Evolutionary conservation across 1,140 invertebrate genomes (phyloP), one percentile per base, ranked within the genome.

Genomic region (Drosophila kurseongensis): DNA sequence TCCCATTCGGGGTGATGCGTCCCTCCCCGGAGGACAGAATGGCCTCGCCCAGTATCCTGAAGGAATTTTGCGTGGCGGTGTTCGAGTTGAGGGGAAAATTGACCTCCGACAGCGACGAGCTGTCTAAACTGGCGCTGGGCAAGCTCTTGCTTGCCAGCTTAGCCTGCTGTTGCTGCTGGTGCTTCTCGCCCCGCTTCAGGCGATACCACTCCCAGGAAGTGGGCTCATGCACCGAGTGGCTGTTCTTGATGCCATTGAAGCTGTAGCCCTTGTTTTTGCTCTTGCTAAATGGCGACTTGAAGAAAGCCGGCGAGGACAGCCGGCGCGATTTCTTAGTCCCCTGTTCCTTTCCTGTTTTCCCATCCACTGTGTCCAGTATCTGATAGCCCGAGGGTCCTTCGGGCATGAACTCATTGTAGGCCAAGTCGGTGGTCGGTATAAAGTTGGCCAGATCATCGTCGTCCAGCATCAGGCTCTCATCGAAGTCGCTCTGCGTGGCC

Each of bases 281-380:
- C 55, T 93, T 92, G 65, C 93, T 93, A 12, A 95, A 92, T 0
- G 94, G 94, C 16, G 95, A 95, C 79, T 94, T 94, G 69, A 96
- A 94, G 69, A 95, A 96, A 0, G 93, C 94, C 0, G 95, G 94
- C 29, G 95, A 95, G 1, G 94, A 95, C n/a, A 95, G 71, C 50
- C 94, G 90, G 9, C 94, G 90, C 10, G 82, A 65, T 66, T 92
- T 93, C 32, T 82, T 91, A 6, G 92, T 92, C 1, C 59, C 29
- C 41, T 47, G 93, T 92, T 90, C 92, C 27, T 29, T 8, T 40
- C 55, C n/a, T 50, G 91, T 65, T n/a, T 94, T 93, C 73, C 93
- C 93, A 14, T 85, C 82, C 1, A 80, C 66, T 1, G 75, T 59
- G 42, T 84, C 83, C 40, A 82, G 48, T 16, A 89, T 89, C 27